Evolutionary conservation across 2,113 vertebrate genomes (phyloP), one percentile per base, ranked within the genome.

Genomic region (Zingel zingel): DNA sequence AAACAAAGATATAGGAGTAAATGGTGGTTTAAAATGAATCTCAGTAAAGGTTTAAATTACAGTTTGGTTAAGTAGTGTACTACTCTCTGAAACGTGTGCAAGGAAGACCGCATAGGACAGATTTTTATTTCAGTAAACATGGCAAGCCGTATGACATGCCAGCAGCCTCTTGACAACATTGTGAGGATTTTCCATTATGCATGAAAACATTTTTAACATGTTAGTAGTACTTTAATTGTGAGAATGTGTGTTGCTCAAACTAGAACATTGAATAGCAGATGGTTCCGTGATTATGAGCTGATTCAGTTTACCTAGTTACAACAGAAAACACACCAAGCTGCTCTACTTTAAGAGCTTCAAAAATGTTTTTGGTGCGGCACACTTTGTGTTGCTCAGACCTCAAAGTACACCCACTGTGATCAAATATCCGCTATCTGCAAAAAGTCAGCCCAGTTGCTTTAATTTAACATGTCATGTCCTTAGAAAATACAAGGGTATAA

Each of bases 41-140:
- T 13, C 47, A 50, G 66, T 36, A 47, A 84, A 62, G 62, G 50
- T 84, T 70, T 79, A 59, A 82, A 76, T 83, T 64, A 61, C 19
- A 33, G 13, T 51, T 58, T 73, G 59, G 65, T 51, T 16, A 16
- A 73, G 30, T 21, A 67, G 23, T 62, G 48, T 19, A 14, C 47
- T 54, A 14, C 54, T 54, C 14, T 50, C 10, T 66, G 5, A 65
- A 88, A 62, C 14, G 19, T 62, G 54, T 53, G 12, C 16, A 23
- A 54, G 36, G 67, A 56, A 36, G 30, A 66, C 9, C 19, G 61
- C 66, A n/a, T n/a, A 69, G 8, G 30, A 66, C 30, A 53, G 39
- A 27, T 64, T 79, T 62, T 3, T 47, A 63, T 75, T 64, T 53
- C 7, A 25, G 47, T 39, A 57, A 59, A 68, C 39, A 43, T 3